phyloP scores from a whole-genome alignment of 2,888 invertebrate species.

The Apamea crenata region DNA sequence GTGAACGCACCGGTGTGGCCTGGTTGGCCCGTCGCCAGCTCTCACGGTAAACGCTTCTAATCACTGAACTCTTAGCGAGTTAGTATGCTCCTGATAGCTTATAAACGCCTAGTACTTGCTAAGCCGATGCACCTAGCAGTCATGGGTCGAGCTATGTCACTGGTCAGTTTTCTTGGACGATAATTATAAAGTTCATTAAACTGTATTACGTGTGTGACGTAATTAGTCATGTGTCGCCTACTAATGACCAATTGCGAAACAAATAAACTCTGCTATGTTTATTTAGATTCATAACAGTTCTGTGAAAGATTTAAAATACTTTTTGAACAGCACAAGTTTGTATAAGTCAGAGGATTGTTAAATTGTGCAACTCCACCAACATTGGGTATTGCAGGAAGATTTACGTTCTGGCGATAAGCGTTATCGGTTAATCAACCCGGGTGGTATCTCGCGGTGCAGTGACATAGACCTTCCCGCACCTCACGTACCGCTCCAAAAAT shows the following conservation, averaged over 20 bases:
- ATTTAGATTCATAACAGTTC: constrained; percentile 29
- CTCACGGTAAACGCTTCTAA: constrained; percentile 88
- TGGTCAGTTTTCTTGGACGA: constrained; percentile 54
- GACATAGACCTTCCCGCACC: constrained; percentile 81
- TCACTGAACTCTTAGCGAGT: constrained; percentile 84
- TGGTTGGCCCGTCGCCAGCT: constrained; percentile 87
- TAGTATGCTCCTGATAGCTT: constrained; percentile 85
- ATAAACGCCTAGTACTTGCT: constrained; percentile 86
- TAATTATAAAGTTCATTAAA: constrained; percentile 68
- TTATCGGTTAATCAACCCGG: constrained; percentile 86
- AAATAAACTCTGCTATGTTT: constrained; percentile 28
- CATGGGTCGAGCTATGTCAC: constrained; percentile 65
- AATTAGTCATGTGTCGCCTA: constrained; percentile 56
- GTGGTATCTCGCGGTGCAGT: constrained; percentile 73
- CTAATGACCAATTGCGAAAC: constrained; percentile 52
- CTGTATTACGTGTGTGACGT: constrained; percentile 57
- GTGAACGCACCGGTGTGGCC: constrained; percentile 88
- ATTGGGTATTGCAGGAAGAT: constrained; percentile 75
- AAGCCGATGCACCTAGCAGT: constrained; percentile 75
- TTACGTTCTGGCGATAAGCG: constrained; percentile 74
- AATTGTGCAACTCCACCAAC: constrained; percentile 69
- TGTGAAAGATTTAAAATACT: constrained; percentile 14
- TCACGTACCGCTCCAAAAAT: constrained; percentile 55
- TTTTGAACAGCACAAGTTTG: constrained; percentile 41
- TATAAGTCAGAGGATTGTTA: constrained; percentile 48